Percentiles rank a stretch among this genome's conserved stretches.
These are phyloP conservation scores for Fissipunctia ypsillon DNA, from an alignment of 2,888 invertebrate genomes.

Conservation along the genomic window DNA sequence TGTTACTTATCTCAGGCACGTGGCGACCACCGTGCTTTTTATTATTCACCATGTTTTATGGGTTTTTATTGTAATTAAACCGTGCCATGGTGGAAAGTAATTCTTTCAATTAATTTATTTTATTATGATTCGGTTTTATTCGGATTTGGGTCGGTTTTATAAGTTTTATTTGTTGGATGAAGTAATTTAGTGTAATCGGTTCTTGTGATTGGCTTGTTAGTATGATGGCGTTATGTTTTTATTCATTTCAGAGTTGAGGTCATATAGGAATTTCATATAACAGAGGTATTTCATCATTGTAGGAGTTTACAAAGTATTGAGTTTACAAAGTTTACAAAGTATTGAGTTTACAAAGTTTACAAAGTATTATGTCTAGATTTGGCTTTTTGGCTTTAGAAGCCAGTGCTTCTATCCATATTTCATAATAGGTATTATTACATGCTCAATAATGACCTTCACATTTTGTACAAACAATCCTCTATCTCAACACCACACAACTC, in stretches of 20 bases:
- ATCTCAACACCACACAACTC: neutral
- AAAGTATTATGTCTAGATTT: too few species aligned
- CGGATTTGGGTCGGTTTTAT: too few species aligned
- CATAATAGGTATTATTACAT: too few species aligned
- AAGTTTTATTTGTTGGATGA: constrained; percentile 31
- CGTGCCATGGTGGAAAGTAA: constrained; percentile 32
- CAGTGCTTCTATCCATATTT: too few species aligned
- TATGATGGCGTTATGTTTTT: constrained; percentile 17
- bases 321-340: too few species aligned
- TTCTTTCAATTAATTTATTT: constrained; percentile 40
- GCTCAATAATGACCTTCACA: neutral
- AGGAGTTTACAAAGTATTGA: too few species aligned
- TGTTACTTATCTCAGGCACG: constrained; percentile 58
- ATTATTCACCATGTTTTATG: constrained; percentile 49
- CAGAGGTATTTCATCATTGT: too few species aligned
- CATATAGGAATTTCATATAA: too few species aligned
- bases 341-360: too few species aligned
- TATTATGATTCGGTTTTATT: constrained; percentile 14
- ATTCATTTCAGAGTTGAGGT: constrained; percentile 14
- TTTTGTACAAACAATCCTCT: neutral
- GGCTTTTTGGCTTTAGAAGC: too few species aligned
- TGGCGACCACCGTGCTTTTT: constrained; percentile 52
- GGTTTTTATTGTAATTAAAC: constrained; percentile 55
- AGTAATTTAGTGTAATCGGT: constrained; percentile 27
- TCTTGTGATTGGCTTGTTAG: constrained; percentile 33